Conservation (phyloP, 2,113 vertebrate species). For the Hippoglossus stenolepis region DNA sequence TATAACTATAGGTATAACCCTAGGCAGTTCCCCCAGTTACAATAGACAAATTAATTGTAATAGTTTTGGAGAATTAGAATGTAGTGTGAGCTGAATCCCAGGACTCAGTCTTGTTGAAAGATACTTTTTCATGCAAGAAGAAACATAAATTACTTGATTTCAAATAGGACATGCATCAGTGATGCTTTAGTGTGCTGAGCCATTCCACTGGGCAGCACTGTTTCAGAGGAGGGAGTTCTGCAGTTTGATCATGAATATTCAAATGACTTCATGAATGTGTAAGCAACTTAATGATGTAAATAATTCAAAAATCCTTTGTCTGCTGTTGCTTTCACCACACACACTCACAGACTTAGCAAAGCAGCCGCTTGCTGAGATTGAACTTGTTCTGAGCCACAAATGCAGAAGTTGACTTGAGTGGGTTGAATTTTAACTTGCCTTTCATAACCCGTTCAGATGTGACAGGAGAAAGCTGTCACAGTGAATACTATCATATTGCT, state of each 20-base stretch:
- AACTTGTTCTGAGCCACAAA: background rate
- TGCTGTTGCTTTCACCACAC: slow-evolving; percentile 19
- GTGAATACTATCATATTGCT: too few species aligned
- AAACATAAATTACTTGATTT: background rate
- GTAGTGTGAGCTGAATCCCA: slow-evolving; percentile 5
- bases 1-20: background rate
- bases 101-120: background rate
- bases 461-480: too few species aligned
- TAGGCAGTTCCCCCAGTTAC: background rate
- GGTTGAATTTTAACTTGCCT: too few species aligned
- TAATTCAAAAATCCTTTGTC: slow-evolving; percentile 55
- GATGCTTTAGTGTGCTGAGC: background rate
- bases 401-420: too few species aligned
- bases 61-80: slow-evolving; percentile 32
- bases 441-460: too few species aligned
- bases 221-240: slow-evolving; percentile 21
- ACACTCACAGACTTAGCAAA: background rate
- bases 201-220: background rate
- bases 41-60: slow-evolving; percentile 13
- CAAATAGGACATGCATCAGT: background rate
- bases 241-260: slow-evolving; percentile 44
- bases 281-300: slow-evolving; percentile 52
- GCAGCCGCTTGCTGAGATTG: slow-evolving; percentile 7
- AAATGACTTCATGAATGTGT: slow-evolving; percentile 51
- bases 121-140: background rate